phyloP scores from a whole-genome alignment of 2,888 invertebrate species.

The Diachrysia chrysitis region DNA sequence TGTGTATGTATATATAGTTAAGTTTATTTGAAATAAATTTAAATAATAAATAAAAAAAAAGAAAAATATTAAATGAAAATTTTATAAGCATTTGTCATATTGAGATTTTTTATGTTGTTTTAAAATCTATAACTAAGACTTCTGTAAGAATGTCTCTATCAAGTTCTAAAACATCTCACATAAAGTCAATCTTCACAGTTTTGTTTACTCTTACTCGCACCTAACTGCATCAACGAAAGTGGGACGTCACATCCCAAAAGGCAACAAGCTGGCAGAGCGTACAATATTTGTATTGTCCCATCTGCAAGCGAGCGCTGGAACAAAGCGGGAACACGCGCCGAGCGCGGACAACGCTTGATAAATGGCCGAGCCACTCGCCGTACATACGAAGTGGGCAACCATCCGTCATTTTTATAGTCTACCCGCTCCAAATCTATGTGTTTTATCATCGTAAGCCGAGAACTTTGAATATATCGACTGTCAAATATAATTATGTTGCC shows the following conservation, averaged over 20 bases:
- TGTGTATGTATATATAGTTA: no score
- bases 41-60: no score
- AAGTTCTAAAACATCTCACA: no score
- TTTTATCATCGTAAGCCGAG: constrained; percentile 53
- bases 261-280: constrained; percentile 29
- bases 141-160: no score
- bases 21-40: no score
- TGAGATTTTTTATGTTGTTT: no score
- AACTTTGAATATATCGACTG: constrained; percentile 48
- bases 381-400: constrained; percentile 54
- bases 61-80: no score
- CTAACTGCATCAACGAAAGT: constrained; percentile 27
- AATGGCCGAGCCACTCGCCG: constrained; percentile 48
- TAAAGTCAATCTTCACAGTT: not conserved
- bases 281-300: constrained; percentile 54
- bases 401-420: constrained; percentile 57
- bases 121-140: not conserved
- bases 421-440: constrained; percentile 47
- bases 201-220: not conserved
- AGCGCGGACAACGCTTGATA: constrained; percentile 53
- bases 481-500: constrained; percentile 42
- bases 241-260: constrained; percentile 37
- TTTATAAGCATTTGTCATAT: no score
- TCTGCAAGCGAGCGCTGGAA: constrained; percentile 40
- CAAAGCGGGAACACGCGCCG: constrained; percentile 36